Base-by-base conservation (phyloP, 1,140 invertebrate genomes). In the Psix sp. region DNA sequence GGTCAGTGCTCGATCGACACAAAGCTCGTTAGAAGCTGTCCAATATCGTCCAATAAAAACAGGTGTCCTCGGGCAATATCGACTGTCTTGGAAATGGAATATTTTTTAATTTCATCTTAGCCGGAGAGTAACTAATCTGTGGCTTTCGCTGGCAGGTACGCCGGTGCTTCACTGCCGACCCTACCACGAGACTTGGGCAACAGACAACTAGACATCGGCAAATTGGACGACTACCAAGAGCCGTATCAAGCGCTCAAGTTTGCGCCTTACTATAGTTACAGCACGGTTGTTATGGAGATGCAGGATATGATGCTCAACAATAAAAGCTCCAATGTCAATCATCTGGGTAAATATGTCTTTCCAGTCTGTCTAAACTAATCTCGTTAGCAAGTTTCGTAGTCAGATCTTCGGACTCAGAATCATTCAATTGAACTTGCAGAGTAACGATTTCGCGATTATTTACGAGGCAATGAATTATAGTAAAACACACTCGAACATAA, bases 211-310 rank as follows among this genome's bases (percentile, higher is more conserved):
- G 85, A 87, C 71, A 86, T 87, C 59, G 88, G 90, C 40, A 93
- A 93, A 83, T 89, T 90, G 29, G 92, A 93, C 78, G 92, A 93
- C 77, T 94, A 94, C 84, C 93, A 94, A 79, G 93, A 94, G 83
- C 93, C 93, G 5, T 94, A 93, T 83, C 92, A 94, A 80, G 92
- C 92, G 0, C 86, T 93, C 45, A 92, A 92, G 76, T 93, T 92
- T 78, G 91, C 92, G 1, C 93, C 92, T 0, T 94, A 93, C 80
- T 94, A 93, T 79, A 93, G 91, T 77, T 94, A 94, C 83, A 93
- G 92, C 78, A 92, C 92, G 6, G 91, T 94, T 15, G 89, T 93
- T 75, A 90, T 93, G 87, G 92, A 93, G 82, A 93, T 93, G 91
- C 90, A 92, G 79, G 91, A 93, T 80, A 90, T 91, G 79, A 86